Base-by-base conservation (phyloP, 2,888 invertebrate species). In the Pachymerium ferrugineum region DNA sequence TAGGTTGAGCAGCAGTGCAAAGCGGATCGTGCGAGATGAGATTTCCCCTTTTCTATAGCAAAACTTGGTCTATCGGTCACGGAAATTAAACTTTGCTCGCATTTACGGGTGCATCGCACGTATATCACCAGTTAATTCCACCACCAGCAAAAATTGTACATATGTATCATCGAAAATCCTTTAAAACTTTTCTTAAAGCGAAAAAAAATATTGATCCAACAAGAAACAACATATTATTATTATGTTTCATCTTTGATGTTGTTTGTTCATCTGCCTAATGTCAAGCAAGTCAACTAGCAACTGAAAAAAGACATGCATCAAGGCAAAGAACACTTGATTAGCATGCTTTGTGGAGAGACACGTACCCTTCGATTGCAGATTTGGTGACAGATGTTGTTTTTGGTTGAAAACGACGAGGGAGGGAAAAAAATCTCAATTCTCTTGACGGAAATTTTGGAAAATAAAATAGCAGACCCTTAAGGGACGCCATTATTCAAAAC, bases 11-110 rank as follows among this genome's bases (percentile, higher is more conserved):
- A 62, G 62, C 28, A 28, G 28, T 28, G 62, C 62, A 62, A 62
- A 28, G 28, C 12, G 22, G 62, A 62, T 62, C 62, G 62, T 62
- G 62, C 28, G 28, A 62, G 28, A 62, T 28, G 62, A 62, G 62
- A 62, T 22, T 28, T 62, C n/a, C 62, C 28, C 28, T 62, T 62
- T 28, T 62, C 62, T 62, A 22, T n/a, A n/a, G 19, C 62, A 22
- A 62, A 62, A 62, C 62, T 62, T 62, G 12, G 62, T 62, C 62
- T 62, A 62, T 62, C 62, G 62, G 62, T 62, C 62, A 62, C 62
- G 62, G 62, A 62, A 62, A 62, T 62, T 62, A 62, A 62, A 62
- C 62, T 62, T 28, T 62, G 62, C 62, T 62, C 28, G 62, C 62
- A 62, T 62, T n/a, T 62, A 62, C 28, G 62, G 22, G 28, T 12